Base-by-base conservation (phyloP, 2,113 vertebrate species). In the Pimephales promelas region DNA sequence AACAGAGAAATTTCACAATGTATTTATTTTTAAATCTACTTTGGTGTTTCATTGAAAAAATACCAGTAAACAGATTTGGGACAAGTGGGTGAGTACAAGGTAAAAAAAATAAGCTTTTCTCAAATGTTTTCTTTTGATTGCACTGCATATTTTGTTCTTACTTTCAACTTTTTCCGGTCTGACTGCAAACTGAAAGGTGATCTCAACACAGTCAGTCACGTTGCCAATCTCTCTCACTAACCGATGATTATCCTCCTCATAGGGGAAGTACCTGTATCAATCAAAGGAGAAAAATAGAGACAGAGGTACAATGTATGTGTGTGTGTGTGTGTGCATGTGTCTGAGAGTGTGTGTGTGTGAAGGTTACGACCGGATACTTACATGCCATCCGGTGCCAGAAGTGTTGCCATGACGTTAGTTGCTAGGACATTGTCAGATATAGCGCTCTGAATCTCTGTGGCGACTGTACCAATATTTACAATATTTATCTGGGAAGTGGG, bases 141-240 rank as follows among this genome's bases (percentile, higher is more conserved):
- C 28, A 56, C 49, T 22, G 28, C n/a, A n/a, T 45, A 26, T 66
- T 47, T 13, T 68, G 54, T 28, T 85, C 90, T 87, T 87, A 95
- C 94, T 86, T 6, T 91, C 87, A 52, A 81, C 86, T 22, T 85
- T 90, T 40, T 92, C 90, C 28, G 90, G 89, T 88, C 90, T 94
- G 11, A 95, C 90, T 57, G 92, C 91, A 81, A 95, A 95, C 90
- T 95, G 91, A 70, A 93, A 87, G 2, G 94, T 94, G 82, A 95
- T 77, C 83, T 94, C 92, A 11, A 90, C 56, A 4, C 90, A 93
- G 0, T 81, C 90, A 14, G 92, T 94, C 28, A 93, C 93, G 4
- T 95, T 95, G 2, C 95, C 95, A 0, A 95, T 91, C 16, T 91
- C 88, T 81, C 79, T 91, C 36, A 94, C 86, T 71, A 95, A 79